Base-by-base conservation (phyloP, 2,888 invertebrate species). In the Apantesis nais region DNA sequence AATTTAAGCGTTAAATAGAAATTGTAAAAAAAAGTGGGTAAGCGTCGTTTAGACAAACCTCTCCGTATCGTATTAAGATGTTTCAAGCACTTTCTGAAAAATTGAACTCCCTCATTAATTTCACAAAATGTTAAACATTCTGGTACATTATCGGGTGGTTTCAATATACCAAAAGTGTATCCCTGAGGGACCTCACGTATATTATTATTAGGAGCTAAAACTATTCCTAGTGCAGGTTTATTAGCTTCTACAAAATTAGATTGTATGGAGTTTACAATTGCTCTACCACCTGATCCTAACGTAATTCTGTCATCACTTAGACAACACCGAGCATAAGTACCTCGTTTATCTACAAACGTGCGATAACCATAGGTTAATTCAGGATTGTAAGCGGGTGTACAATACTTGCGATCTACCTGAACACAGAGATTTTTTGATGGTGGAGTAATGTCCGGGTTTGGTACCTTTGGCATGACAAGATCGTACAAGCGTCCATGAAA, bases 151-250 rank as follows among this genome's bases (percentile, higher is more conserved):
- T 92, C 95, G 5, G 93, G 88, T 37, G 89, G 88, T 48, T 89
- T 87, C 7, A 92, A 84, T 62, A 85, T 92, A 1, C 96, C 96
- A 80, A 95, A 96, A 37, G 88, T 72, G 58, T 85, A 90, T n/a
- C 93, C 95, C 72, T 91, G 78, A 0, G 95, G 95, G 1, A 96
- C 92, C 69, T 88, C 84, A 16, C 80, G 82, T 60, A 95, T 90
- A 78, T 95, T 96, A 60, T 95, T 85, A 82, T 95, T 94, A 76
- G 96, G 96, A 12, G 95, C 88, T 75, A 95, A 80, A 34, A 87
- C 86, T 73, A 87, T 86, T 19, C 95, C 96, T 19, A 95, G 48
- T 79, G 85, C 87, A 1, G 92, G 86, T 73, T 90, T 88, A 2
- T 83, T 88, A 61, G 80, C 78, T 25, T 93, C 89, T 70, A 86